phyloP scores from a whole-genome alignment of 2,797 vertebrate genomes.

The Chelon auratus region DNA sequence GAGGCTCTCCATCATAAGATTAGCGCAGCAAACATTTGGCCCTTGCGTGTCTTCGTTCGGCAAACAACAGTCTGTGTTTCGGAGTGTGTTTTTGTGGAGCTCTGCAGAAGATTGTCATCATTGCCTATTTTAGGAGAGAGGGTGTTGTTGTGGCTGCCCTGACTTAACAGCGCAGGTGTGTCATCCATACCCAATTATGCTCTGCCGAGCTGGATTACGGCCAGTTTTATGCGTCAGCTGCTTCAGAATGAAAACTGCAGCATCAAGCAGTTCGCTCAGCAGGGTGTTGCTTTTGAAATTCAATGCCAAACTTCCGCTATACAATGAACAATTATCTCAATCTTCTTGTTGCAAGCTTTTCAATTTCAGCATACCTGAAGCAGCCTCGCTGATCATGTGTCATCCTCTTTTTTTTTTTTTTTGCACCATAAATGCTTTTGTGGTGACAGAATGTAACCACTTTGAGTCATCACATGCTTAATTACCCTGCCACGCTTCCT shows the following conservation, averaged over 20 bases:
- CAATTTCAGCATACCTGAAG: not conserved
- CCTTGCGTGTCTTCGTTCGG: constrained; percentile 6
- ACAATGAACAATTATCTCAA: not conserved
- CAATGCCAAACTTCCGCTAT: not conserved
- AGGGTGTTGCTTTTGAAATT: constrained; percentile 8
- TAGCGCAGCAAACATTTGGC: constrained; percentile 32
- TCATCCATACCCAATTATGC: constrained; percentile 47
- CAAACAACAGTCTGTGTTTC: constrained; percentile 14
- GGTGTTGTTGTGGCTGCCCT: constrained; percentile 26
- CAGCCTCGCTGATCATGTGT: not conserved
- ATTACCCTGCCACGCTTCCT: too few relatives aligned
- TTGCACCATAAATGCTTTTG: not conserved
- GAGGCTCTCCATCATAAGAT: constrained; percentile 48
- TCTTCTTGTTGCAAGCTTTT: not conserved
- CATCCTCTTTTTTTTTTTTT: not conserved
- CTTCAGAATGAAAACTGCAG: constrained; percentile 55
- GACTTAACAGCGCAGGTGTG: constrained; percentile 60
- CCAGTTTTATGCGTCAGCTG: constrained; percentile 61
- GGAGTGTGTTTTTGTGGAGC: constrained; percentile 19
- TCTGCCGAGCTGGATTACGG: constrained; percentile 52
- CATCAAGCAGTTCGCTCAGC: not conserved
- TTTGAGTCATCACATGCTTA: too few relatives aligned
- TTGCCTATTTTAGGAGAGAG: constrained; percentile 33
- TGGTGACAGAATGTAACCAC: not conserved
- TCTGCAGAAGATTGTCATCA: constrained; percentile 13